A percentile compares a stretch with the other conserved stretches of the same genome.
Evolutionary conservation across 2,797 vertebrate genomes (phyloP).

Genomic region (Tinamus major): DNA sequence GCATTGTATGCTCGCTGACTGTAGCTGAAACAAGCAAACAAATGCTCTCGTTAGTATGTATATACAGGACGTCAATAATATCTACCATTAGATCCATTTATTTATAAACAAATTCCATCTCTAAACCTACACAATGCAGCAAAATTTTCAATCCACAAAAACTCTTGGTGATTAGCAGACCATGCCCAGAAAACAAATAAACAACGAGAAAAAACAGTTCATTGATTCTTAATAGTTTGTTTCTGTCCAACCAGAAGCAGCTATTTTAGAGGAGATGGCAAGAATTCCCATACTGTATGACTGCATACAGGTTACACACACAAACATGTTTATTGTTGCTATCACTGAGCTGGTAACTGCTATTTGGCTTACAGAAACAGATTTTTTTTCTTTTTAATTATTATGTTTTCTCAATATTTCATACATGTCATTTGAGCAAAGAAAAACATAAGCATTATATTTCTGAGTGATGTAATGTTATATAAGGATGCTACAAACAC

Average conservation of each 20-base stretch:
- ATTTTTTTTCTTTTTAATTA: background rate
- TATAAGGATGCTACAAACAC: background rate
- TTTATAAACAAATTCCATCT: background rate
- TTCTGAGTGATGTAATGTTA: background rate
- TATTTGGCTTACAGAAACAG: background rate
- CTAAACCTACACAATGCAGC: background rate
- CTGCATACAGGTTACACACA: background rate
- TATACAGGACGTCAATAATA: background rate
- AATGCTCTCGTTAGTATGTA: background rate
- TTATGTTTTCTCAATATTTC: background rate
- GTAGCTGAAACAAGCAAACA: constrained; percentile 83
- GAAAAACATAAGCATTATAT: background rate
- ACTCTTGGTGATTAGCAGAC: background rate
- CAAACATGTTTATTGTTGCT: background rate
- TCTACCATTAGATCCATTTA: background rate
- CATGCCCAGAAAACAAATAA: background rate
- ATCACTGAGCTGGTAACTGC: background rate
- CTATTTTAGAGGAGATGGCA: accelerated
- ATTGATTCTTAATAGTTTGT: background rate
- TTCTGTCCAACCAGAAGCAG: background rate
- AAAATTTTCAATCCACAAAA: background rate
- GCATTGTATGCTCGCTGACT: constrained; percentile 98
- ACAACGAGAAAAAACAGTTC: background rate
- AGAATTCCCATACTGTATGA: background rate
- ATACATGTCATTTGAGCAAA: background rate